Conservation (phyloP, 2,797 vertebrate species). For the Rousettus madagascariensis region DNA sequence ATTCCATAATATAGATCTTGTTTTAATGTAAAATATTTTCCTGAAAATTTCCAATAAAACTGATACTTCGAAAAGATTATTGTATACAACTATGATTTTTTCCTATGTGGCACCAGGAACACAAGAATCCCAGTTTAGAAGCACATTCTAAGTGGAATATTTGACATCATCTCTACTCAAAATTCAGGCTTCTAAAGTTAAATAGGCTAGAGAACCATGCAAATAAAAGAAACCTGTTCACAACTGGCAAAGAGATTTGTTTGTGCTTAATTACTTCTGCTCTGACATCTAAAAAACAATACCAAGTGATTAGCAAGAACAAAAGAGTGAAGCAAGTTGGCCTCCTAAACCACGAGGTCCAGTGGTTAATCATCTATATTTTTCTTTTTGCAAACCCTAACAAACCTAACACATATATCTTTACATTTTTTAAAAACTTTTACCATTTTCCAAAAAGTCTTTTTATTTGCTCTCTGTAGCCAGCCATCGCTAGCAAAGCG, state of each 20-base stretch:
- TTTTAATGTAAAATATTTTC: not conserved
- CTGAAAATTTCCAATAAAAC: not conserved
- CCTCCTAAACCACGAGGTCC: not conserved
- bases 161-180: not conserved
- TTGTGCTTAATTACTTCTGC: not conserved
- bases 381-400: not conserved
- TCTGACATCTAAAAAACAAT: not conserved
- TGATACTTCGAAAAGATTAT: not conserved
- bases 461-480: not conserved
- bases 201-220: not conserved
- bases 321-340: not conserved
- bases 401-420: not conserved
- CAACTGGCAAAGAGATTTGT: not conserved
- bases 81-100: not conserved
- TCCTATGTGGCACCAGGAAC: not conserved
- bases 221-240: not conserved
- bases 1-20: not conserved
- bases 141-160: not conserved
- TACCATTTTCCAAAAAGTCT: not conserved
- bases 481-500: not conserved
- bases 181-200: not conserved
- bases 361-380: not conserved
- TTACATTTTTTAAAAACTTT: not conserved
- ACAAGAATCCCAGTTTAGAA: not conserved
- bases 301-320: not conserved